These are phyloP conservation scores for Caradrina clavipalpis DNA, from an alignment of 2,888 invertebrate genomes.

Conservation along the genomic window DNA sequence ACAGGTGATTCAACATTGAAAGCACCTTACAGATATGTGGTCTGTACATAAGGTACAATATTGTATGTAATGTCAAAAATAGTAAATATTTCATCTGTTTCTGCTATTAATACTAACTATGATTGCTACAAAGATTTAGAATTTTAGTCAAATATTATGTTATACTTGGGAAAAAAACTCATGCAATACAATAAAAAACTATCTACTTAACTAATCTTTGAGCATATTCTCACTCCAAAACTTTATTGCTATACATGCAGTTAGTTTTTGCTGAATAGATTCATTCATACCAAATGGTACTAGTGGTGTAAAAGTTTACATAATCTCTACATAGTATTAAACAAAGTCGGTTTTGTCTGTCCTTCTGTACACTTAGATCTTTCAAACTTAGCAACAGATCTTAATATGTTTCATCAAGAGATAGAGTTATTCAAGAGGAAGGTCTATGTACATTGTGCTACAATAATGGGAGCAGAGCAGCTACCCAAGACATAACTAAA, in stretches of 20 bases:
- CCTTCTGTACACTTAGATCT: too few species aligned
- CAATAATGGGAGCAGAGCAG: too few species aligned
- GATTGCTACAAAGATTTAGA: slow-evolving; percentile 10
- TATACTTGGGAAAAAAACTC: slow-evolving; percentile 1
- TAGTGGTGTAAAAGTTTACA: not conserved
- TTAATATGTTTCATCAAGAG: too few species aligned
- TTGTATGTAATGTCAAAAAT: slow-evolving; percentile 25
- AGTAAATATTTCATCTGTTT: slow-evolving; percentile 15
- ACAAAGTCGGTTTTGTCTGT: too few species aligned
- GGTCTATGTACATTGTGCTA: too few species aligned
- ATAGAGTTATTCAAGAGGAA: too few species aligned
- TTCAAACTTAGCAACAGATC: too few species aligned
- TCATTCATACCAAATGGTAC: not conserved
- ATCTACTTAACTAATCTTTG: slow-evolving; percentile 1
- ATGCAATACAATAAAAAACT: not conserved
- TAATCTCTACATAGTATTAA: too few species aligned
- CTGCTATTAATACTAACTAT: not conserved
- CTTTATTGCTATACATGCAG: slow-evolving; percentile 2
- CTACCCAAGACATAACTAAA: too few species aligned
- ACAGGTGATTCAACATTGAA: slow-evolving; percentile 22
- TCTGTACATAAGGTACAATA: slow-evolving; percentile 3
- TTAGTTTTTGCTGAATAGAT: not conserved
- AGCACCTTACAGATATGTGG: slow-evolving; percentile 34
- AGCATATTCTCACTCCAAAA: not conserved
- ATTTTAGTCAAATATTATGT: too few species aligned